These are phyloP conservation scores for Lophotriccus pileatus DNA, from an alignment of 2,797 vertebrate genomes.

Conservation along the genomic window DNA sequence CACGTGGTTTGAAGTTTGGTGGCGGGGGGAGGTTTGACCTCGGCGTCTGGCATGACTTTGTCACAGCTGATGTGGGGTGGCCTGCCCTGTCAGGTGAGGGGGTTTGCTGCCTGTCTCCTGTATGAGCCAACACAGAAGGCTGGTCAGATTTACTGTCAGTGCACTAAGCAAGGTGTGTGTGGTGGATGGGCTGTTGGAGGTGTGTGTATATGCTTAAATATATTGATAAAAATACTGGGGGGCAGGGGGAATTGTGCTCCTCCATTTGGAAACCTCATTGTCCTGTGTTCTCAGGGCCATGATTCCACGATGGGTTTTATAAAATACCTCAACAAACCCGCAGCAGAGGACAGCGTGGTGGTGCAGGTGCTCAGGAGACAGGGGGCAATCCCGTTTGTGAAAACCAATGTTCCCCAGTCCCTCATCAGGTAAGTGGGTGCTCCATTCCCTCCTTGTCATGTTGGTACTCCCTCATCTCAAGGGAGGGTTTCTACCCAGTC, in stretches of 20 bases:
- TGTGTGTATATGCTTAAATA: accelerated
- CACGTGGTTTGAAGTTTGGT: neutral
- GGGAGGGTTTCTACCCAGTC: neutral
- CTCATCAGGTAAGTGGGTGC: slow-evolving; percentile 79
- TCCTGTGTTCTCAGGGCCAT: slow-evolving; percentile 70
- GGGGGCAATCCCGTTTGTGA: slow-evolving; percentile 91
- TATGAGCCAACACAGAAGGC: neutral
- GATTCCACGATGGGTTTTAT: slow-evolving; percentile 82
- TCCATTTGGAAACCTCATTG: neutral
- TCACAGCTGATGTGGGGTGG: neutral
- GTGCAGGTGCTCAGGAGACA: slow-evolving; percentile 90
- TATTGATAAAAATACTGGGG: accelerated
- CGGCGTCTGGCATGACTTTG: neutral
- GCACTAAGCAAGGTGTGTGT: accelerated
- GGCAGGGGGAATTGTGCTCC: neutral
- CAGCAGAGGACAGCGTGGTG: slow-evolving; percentile 79
- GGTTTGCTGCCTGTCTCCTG: neutral
- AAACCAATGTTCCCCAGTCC: slow-evolving; percentile 90
- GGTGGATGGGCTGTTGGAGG: neutral
- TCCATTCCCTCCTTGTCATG: accelerated
- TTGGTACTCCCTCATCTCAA: neutral
- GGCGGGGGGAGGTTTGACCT: neutral
- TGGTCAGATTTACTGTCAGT: neutral
- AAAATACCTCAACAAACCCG: slow-evolving; percentile 75
- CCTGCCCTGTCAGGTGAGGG: neutral